Base-by-base conservation (phyloP, 2,888 invertebrate genomes). In the Hyppa rectilinea region DNA sequence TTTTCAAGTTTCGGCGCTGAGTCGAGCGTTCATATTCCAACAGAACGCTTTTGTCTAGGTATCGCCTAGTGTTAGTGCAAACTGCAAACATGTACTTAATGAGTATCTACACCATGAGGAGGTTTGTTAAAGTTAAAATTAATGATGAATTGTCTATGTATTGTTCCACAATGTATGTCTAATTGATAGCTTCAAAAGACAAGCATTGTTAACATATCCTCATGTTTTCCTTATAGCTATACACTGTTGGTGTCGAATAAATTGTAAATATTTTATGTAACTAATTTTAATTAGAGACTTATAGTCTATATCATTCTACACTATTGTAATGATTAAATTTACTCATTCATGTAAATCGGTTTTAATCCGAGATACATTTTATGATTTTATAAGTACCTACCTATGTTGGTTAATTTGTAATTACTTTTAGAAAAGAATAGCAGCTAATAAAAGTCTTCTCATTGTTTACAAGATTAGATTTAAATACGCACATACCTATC, bases 191-290 rank as follows among this genome's bases (percentile, higher is more conserved):
- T 75, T 69, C 68, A 78, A 73, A 71, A 82, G 71, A 82, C 65
- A 64, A 67, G 31, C 60, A 62, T 75, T 75, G 68, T 69, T 75
- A 61, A 82, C 79, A 82, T 82, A 84, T 82, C 84, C 81, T 47
- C 36, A 83, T 78, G 82, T 82, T 82, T 82, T 82, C 84, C 80
- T 65, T 71, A 50, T 67, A 80, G 64, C 53, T 71, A 63, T 55
- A 80, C 38, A 61, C 66, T 66, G 45, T 71, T 71, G 60, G 52
- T 67, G 68, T 68, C 43, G 45, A 72, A 60, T 63, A 59, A 64
- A 69, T 78, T 82, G 82, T 82, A 82, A 79, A 82, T 82, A 84
- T 72, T 78, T 72, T 67, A 72, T 84, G 60, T 84, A 75, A 81
- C 74, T 75, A 56, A 68, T 79, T 76, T 62, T 60, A 71, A 72